These are phyloP conservation scores for Rhinogobius similis DNA, from an alignment of 2,113 vertebrate genomes.

Conservation along the genomic window DNA sequence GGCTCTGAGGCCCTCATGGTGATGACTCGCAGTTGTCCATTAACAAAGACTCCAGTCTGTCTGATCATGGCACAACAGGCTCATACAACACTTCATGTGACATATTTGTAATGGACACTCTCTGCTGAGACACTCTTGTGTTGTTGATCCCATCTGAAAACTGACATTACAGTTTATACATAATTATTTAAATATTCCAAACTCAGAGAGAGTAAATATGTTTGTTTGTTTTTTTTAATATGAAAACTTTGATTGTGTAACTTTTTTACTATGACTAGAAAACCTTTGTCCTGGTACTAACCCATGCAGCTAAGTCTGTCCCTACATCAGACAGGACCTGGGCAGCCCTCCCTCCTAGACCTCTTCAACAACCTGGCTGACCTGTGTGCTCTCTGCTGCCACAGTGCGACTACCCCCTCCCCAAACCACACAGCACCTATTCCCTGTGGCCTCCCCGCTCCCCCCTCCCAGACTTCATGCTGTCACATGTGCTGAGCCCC, in stretches of 20 bases:
- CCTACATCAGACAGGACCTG: constrained; percentile 18
- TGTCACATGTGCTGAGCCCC: constrained; percentile 44
- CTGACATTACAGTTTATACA: background rate
- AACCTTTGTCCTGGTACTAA: background rate
- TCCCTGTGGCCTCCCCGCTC: constrained; percentile 21
- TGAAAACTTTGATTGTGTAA: background rate
- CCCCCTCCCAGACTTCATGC: constrained; percentile 22
- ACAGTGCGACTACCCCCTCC: constrained; percentile 27
- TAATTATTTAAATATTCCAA: too few relatives aligned
- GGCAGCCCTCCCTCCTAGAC: constrained; percentile 9
- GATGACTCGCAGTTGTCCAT: constrained; percentile 4
- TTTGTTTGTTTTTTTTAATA: background rate
- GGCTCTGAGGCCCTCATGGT: background rate
- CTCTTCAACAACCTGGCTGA: constrained; percentile 39
- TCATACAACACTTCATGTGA: constrained; percentile 2
- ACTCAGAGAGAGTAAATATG: too few relatives aligned
- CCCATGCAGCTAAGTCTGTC: constrained; percentile 1
- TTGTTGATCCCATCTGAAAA: background rate
- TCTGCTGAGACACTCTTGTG: background rate
- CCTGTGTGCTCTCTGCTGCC: constrained; percentile 41
- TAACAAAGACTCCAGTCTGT: constrained; percentile 14
- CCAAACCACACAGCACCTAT: constrained; percentile 26
- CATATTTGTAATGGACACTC: background rate
- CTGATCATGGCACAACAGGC: background rate
- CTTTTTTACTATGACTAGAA: background rate